Evolutionary conservation across 2,113 vertebrate genomes (phyloP).

Genomic region (Taurulus bubalis): DNA sequence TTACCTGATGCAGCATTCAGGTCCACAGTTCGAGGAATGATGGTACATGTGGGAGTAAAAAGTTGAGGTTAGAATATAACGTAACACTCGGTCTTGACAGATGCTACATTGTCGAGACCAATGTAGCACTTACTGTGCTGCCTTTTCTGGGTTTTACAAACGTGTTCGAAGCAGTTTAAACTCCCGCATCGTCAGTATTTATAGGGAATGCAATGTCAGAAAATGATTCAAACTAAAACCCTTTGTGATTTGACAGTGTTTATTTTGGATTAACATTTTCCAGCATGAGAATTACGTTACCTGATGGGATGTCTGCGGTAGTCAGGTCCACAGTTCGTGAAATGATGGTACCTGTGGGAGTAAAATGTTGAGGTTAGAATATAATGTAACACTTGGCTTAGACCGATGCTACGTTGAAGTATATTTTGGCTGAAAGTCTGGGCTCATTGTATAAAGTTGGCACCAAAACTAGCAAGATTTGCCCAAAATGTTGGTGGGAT

Average conservation of each 20-base stretch:
- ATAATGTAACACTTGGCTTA: not conserved
- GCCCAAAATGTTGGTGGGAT: not conserved
- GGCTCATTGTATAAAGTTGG: not conserved
- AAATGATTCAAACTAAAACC: not conserved
- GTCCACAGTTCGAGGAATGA: conserved; percentile 52
- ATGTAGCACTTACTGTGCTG: not conserved
- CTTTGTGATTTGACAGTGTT: not conserved
- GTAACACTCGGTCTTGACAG: not conserved
- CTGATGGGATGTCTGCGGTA: conserved; percentile 55
- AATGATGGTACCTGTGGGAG: conserved; percentile 56
- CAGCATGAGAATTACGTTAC: conserved; percentile 33
- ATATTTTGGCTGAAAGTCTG: not conserved
- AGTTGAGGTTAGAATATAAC: not conserved
- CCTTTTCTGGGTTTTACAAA: not conserved
- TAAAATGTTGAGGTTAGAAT: not conserved
- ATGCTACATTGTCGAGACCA: not conserved
- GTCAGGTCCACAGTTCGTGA: conserved; percentile 46
- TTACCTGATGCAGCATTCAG: conserved; percentile 58
- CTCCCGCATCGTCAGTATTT: not conserved
- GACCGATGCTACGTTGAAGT: not conserved
- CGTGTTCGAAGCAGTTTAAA: not conserved
- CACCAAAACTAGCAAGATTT: not conserved
- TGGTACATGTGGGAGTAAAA: conserved; percentile 47
- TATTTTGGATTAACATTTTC: not conserved
- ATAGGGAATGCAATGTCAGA: not conserved